Evolutionary conservation across 1,140 invertebrate genomes (phyloP).

Genomic region (Calephelis virginiensis): DNA sequence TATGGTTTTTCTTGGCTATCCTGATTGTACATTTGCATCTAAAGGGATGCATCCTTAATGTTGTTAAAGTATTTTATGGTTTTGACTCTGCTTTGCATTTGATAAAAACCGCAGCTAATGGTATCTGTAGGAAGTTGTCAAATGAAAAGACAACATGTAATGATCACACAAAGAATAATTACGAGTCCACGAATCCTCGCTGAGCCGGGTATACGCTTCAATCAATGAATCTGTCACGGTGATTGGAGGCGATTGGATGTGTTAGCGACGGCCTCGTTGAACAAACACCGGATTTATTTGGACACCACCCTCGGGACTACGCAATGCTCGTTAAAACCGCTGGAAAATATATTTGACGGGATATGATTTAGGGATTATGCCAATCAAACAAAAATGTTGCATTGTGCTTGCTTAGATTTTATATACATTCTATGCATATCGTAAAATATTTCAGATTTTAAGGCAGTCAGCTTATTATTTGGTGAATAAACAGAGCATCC

Average conservation of each 20-base stretch:
- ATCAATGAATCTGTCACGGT: constrained; percentile 35
- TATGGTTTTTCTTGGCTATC: too few relatives aligned
- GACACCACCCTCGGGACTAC: constrained; percentile 21
- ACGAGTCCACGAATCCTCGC: constrained; percentile 18
- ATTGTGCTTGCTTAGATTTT: not conserved
- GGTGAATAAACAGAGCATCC: too few relatives aligned
- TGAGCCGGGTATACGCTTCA: constrained; percentile 29
- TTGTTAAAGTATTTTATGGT: too few relatives aligned
- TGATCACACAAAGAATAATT: constrained; percentile 12
- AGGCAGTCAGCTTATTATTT: too few relatives aligned
- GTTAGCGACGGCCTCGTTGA: constrained; percentile 25
- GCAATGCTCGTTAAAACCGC: constrained; percentile 8
- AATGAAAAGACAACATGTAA: constrained; percentile 3
- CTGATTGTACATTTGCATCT: too few relatives aligned
- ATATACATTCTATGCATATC: too few relatives aligned
- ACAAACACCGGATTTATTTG: constrained; percentile 31
- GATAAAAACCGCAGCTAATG: too few relatives aligned
- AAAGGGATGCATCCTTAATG: too few relatives aligned
- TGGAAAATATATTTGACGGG: constrained; percentile 12
- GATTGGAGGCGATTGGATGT: constrained; percentile 32
- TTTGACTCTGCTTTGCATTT: too few relatives aligned
- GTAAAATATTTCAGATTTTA: too few relatives aligned
- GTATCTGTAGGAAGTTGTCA: not conserved
- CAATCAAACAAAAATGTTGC: not conserved
- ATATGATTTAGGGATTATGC: constrained; percentile 13